Base-by-base conservation (phyloP, 2,797 vertebrate species). In the Prionace glauca region DNA sequence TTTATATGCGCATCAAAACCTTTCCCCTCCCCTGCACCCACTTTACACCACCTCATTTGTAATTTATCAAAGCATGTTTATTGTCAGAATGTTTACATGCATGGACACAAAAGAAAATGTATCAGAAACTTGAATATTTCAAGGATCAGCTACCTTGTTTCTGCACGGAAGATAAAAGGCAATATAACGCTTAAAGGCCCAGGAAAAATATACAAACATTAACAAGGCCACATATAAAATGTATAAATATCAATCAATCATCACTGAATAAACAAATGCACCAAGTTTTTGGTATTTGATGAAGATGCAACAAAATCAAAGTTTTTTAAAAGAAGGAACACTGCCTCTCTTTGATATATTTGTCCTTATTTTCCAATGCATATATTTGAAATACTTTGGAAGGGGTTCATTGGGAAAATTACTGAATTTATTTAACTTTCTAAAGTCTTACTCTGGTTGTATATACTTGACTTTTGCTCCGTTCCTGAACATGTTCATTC, bases 161-260 rank as follows among this genome's bases (percentile, higher is more conserved):
- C 65, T 92, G 65, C 36, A 69, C 22, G 67, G 16, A 69, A 69
- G n/a, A 92, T 41, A n/a, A n/a, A 60, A 91, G 56, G 87, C 60
- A 87, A 50, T 26, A 92, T 18, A 67, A 67, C 10, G 65, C 60
- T 91, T 91, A 67, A 32, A 67, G 90, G 65, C n/a, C n/a, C 65
- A 69, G 65, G 65, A 92, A 36, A 92, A 92, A 41, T 92, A 92
- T 41, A 92, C 26, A 92, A 60, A 69, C 22, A 92, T n/a, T 41
- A 92, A 69, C 90, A 92, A 92, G 62, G 62, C 22, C 62, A 92
- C 24, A 69, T 41, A 69, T 69, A 41, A 69, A 69, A 41, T 92
- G 18, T 92, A 92, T 41, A 67, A 69, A 69, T 92, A 90, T 62
- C n/a, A 92, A 56, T 92, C 41, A 92, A 69, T 92, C n/a, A 92